Conservation (phyloP, 37 sponge, comb jelly and placozoan species). For the Halichondria panicea region DNA sequence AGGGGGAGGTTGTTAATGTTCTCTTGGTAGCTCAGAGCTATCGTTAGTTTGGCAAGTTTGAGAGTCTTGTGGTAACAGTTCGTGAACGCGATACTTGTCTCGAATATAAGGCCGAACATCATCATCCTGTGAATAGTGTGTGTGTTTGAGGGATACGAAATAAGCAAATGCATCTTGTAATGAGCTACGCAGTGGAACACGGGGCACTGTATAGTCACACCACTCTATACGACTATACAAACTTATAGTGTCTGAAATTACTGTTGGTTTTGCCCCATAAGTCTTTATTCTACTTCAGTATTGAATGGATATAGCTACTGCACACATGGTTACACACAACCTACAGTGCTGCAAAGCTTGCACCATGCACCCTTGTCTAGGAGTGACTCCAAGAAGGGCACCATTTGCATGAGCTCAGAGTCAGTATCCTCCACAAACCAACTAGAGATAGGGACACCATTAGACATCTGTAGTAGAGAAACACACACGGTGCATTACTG, state of each 20-base stretch:
- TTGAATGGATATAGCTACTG: background rate
- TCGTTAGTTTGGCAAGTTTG: too few relatives aligned
- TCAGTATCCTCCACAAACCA: slow-evolving; percentile 93
- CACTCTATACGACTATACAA: background rate
- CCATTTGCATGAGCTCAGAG: slow-evolving; percentile 74
- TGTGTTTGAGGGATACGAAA: background rate
- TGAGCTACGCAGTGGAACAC: background rate
- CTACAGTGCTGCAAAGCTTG: too few relatives aligned
- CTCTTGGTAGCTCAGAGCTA: too few relatives aligned
- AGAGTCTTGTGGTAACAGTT: slow-evolving; percentile 82
- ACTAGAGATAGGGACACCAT: slow-evolving; percentile 95
- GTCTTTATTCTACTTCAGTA: too few relatives aligned
- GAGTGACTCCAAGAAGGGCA: slow-evolving; percentile 90
- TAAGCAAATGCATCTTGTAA: background rate
- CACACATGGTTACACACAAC: background rate
- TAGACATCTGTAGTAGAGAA: slow-evolving; percentile 73
- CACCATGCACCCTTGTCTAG: slow-evolving; percentile 70
- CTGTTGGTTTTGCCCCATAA: too few relatives aligned
- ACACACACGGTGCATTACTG: background rate
- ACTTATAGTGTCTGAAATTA: too few relatives aligned
- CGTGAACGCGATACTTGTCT: slow-evolving; percentile 87
- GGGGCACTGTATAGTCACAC: background rate
- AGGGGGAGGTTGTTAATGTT: too few relatives aligned
- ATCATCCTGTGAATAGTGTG: slow-evolving; percentile 37
- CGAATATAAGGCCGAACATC: slow-evolving; percentile 89